A percentile compares a stretch with the other conserved stretches of the same genome.
phyloP scores from a whole-genome alignment of 2,888 invertebrate genomes.

The Argynnis bischoffii region DNA sequence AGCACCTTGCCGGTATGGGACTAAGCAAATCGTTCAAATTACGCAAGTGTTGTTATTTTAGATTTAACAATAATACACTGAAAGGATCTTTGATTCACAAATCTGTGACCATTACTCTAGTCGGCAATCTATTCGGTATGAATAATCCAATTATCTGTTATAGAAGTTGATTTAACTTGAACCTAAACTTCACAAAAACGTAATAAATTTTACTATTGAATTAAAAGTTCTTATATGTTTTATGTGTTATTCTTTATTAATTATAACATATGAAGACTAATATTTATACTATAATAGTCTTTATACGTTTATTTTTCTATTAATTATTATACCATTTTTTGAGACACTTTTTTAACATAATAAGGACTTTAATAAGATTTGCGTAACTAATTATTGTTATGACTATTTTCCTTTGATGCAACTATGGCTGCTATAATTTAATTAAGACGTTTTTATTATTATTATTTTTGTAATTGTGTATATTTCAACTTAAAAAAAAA shows the following conservation, averaged over 20 bases:
- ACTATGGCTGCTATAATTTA: slow-evolving; percentile 5
- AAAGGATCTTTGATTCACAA: slow-evolving; percentile 50
- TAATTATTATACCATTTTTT: too few species aligned
- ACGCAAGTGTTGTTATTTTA: neutral
- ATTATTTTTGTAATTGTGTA: neutral
- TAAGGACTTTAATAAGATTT: too few species aligned
- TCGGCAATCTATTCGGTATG: slow-evolving; percentile 50
- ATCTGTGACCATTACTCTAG: slow-evolving; percentile 78
- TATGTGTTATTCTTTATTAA: too few species aligned
- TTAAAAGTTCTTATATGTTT: too few species aligned
- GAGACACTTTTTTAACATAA: neutral
- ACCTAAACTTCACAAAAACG: too few species aligned
- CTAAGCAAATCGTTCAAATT: slow-evolving; percentile 4
- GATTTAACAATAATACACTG: slow-evolving; percentile 1
- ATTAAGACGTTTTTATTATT: neutral
- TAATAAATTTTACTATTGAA: too few species aligned
- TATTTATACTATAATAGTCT: too few species aligned
- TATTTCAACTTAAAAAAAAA: neutral
- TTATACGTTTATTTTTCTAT: too few species aligned
- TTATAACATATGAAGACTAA: too few species aligned
- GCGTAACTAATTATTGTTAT: too few species aligned
- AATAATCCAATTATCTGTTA: slow-evolving; percentile 20
- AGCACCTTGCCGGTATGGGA: slow-evolving; percentile 61
- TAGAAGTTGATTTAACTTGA: slow-evolving; percentile 10
- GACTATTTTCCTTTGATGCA: neutral